These are phyloP conservation scores for Falco biarmicus DNA, from an alignment of 2,797 vertebrate genomes.

Conservation along the genomic window DNA sequence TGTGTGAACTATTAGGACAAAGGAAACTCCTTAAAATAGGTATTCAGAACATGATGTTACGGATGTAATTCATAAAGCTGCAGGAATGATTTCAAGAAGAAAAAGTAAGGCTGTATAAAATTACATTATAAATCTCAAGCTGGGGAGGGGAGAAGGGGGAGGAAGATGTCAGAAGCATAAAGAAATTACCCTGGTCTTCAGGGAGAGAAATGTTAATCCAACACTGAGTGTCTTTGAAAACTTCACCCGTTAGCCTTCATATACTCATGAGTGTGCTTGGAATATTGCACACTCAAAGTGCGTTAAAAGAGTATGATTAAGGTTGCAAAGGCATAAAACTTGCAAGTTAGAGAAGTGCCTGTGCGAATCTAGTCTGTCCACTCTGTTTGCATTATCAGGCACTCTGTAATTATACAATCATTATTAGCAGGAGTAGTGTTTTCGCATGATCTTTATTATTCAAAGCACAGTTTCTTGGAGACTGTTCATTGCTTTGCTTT, in stretches of 20 bases:
- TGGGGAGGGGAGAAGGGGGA: not conserved
- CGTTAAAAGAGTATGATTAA: not conserved
- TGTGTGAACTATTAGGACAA: conserved; percentile 21
- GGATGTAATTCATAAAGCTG: conserved; percentile 24
- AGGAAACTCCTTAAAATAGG: conserved; percentile 51
- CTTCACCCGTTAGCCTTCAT: conserved; percentile 5
- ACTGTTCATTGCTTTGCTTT: not conserved
- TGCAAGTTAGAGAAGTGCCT: not conserved
- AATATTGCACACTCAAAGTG: not conserved
- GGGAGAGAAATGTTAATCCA: conserved; percentile 57
- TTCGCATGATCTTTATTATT: not conserved
- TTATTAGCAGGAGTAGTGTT: not conserved
- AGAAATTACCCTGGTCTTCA: conserved; percentile 50
- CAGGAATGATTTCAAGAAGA: conserved; percentile 41
- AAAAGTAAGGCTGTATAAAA: conserved; percentile 53
- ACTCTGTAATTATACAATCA: not conserved
- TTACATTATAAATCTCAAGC: conserved; percentile 51
- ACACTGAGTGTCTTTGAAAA: conserved; percentile 54
- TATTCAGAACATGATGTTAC: conserved; percentile 22
- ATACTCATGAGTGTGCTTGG: not conserved
- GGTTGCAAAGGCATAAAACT: not conserved
- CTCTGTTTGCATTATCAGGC: not conserved
- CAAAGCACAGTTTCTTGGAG: not conserved
- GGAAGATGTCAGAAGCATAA: conserved; percentile 53
- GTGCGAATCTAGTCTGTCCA: not conserved